Conservation (phyloP, 2,113 vertebrate genomes). For the Edolisoma coerulescens region DNA sequence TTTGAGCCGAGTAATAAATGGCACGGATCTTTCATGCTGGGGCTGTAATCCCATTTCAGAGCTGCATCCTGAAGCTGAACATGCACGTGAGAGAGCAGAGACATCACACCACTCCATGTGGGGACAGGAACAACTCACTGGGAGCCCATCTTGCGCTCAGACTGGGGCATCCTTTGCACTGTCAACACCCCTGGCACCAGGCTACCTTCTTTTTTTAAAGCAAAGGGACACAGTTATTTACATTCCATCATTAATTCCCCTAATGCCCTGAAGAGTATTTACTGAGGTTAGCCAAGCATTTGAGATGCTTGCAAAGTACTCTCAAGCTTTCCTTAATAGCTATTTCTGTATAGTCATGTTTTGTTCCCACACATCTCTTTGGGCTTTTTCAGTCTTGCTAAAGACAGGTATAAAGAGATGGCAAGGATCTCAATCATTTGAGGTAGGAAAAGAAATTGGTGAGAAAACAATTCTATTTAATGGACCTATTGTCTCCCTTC, state of each 20-base stretch:
- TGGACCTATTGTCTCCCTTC: background rate
- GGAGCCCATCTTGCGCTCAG: background rate
- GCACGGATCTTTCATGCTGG: background rate
- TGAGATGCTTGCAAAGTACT: background rate
- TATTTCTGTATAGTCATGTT: background rate
- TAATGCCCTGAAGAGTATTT: background rate
- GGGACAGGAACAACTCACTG: background rate
- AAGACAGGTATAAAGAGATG: background rate
- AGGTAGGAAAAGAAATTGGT: background rate
- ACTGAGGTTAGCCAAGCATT: background rate
- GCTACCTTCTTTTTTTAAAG: background rate
- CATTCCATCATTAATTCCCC: background rate
- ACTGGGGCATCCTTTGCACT: background rate
- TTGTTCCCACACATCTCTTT: background rate
- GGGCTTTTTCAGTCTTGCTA: background rate
- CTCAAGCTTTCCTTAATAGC: background rate
- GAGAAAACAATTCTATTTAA: conserved; percentile 27
- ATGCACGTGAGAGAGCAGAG: background rate
- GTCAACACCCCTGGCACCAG: background rate
- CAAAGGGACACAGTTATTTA: background rate
- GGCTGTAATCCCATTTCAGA: background rate
- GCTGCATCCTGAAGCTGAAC: background rate
- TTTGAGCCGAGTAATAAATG: background rate
- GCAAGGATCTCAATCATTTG: background rate
- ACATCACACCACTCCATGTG: background rate